These are phyloP conservation scores for Poeciliopsis presidionis DNA, from an alignment of 2,797 vertebrate species.

Conservation along the genomic window DNA sequence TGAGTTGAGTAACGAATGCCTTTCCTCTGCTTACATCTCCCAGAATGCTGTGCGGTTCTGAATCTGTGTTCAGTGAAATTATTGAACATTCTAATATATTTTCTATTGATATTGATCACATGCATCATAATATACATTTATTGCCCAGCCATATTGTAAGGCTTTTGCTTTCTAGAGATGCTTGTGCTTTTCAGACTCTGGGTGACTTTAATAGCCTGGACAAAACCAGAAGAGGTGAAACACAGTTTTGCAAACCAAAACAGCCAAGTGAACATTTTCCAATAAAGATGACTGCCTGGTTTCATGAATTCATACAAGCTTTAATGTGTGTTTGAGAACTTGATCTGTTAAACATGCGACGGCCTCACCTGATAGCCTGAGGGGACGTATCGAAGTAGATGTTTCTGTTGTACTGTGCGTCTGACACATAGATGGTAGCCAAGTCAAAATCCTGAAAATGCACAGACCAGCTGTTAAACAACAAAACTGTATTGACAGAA, in stretches of 20 bases:
- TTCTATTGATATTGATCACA: no score
- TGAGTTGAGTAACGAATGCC: no score
- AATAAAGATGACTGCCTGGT: background rate
- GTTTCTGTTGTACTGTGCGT: conserved; percentile 93
- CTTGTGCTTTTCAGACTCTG: background rate
- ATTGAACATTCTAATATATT: no score
- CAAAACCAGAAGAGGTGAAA: background rate
- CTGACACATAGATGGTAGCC: conserved; percentile 89
- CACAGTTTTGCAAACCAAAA: background rate
- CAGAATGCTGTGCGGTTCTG: no score
- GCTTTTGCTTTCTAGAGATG: background rate
- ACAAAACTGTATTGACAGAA: background rate
- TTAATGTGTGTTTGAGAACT: background rate
- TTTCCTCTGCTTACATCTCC: no score
- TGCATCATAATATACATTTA: no score
- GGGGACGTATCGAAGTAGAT: conserved; percentile 88
- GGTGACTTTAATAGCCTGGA: background rate
- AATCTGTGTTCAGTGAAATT: no score
- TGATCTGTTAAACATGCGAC: background rate
- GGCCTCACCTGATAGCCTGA: conserved; percentile 83
- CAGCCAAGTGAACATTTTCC: background rate
- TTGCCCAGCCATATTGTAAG: no score
- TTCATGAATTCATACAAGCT: background rate
- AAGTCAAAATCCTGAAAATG: conserved; percentile 83
- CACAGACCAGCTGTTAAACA: background rate